phyloP scores from a whole-genome alignment of 2,888 invertebrate genomes.

The Dolichopus griseipennis region DNA sequence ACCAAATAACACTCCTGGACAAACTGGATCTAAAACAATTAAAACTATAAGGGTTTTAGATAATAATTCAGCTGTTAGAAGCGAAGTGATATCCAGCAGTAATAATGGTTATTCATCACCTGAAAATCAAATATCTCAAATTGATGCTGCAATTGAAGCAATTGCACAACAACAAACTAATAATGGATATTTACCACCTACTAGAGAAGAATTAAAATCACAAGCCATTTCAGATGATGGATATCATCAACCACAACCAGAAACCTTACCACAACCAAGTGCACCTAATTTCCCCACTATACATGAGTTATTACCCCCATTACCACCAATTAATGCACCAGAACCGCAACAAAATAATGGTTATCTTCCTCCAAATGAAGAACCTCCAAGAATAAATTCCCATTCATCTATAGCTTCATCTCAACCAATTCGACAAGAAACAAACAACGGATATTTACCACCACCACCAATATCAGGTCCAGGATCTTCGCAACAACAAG shows the following conservation, averaged over 20 bases:
- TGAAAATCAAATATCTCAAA: not conserved
- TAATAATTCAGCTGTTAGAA: not conserved
- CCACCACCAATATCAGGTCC: not conserved
- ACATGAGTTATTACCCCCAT: not conserved
- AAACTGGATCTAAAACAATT: not conserved
- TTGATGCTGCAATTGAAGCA: not conserved
- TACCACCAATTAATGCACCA: not conserved
- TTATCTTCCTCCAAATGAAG: not conserved
- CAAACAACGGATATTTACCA: not conserved
- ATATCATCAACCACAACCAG: not conserved
- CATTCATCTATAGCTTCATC: not conserved
- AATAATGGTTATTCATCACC: not conserved
- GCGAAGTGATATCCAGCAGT: not conserved
- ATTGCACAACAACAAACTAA: not conserved
- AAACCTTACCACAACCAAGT: not conserved
- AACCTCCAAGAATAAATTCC: not conserved
- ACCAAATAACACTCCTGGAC: not conserved
- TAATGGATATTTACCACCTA: not conserved
- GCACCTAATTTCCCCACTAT: not conserved
- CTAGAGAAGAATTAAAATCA: not conserved
- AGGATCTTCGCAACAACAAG: not conserved
- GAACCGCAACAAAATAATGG: not conserved
- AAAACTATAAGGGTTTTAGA: not conserved
- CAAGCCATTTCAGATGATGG: not conserved
- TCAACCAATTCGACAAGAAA: not conserved